Evolutionary conservation across 2,888 invertebrate species (phyloP), one percentile per base, ranked within the genome.

Genomic region (Melanchra persicariae): DNA sequence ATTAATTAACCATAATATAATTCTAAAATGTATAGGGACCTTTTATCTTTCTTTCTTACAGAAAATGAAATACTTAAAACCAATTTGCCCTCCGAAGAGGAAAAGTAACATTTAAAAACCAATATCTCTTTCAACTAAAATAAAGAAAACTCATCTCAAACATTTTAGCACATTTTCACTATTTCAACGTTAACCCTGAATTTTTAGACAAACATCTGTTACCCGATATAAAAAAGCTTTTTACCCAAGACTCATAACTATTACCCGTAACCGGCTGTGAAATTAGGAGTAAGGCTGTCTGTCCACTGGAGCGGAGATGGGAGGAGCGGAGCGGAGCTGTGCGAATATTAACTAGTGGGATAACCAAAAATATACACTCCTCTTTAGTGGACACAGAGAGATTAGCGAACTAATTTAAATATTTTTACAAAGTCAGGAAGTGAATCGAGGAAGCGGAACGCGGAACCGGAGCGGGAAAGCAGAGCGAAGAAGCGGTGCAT

Each of bases 201-300:
- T 79, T 77, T 67, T 57, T 10, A 12, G 26, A 34, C 57, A 49
- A 26, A 37, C 75, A 65, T 62, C 78, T 79, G 67, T 40, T 76
- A 64, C 62, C 26, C 15, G 7, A 61, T 47, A 54, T 64, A 72
- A 71, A 68, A 66, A 62, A 65, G 15, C 17, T 30, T 68, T 62
- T 68, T 72, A 47, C 60, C 24, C n/a, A 34, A 62, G 22, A 55
- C 43, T 12, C 66, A 54, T 68, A 67, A 68, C 52, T 63, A 75
- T 70, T 67, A 70, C 24, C 51, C 24, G 24, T 43, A 80, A 67
- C 45, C 17, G 60, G 40, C 24, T 70, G 47, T 17, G 55, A 37
- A 72, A 61, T 30, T 63, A 70, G 52, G 10, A 55, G 64, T 59
- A 65, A 37, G 12, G 37, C 37, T 9, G 37, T 10, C 37, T 37